These are phyloP conservation scores for Morpho helenor DNA, from an alignment of 2,888 invertebrate genomes.

Conservation along the genomic window DNA sequence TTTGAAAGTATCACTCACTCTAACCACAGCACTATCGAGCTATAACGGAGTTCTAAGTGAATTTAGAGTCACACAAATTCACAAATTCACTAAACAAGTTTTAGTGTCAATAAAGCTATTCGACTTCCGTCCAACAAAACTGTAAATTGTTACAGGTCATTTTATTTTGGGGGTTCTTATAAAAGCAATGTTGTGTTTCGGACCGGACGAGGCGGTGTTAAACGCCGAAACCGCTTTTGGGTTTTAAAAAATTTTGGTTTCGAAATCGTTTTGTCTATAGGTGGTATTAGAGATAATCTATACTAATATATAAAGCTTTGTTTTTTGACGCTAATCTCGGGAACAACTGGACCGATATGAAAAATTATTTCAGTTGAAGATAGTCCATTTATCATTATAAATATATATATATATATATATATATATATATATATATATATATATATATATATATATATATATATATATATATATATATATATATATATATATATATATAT, in stretches of 20 bases:
- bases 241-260: slow-evolving; percentile 14
- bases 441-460: too few relatives aligned
- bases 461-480: too few relatives aligned
- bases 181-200: slow-evolving; percentile 60
- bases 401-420: too few relatives aligned
- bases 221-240: slow-evolving; percentile 14
- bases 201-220: slow-evolving; percentile 35
- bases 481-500: too few relatives aligned
- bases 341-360: too few relatives aligned
- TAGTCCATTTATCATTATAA: too few relatives aligned
- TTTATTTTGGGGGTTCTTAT: slow-evolving; percentile 51
- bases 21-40: not conserved
- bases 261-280: slow-evolving; percentile 18
- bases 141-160: slow-evolving; percentile 59
- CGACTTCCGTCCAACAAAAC: slow-evolving; percentile 53
- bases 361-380: too few relatives aligned
- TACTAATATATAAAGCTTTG: too few relatives aligned
- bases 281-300: too few relatives aligned
- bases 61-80: not conserved
- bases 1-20: too few relatives aligned
- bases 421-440: too few relatives aligned
- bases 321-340: too few relatives aligned
- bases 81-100: slow-evolving; percentile 1
- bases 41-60: slow-evolving; percentile 1
- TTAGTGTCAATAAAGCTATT: slow-evolving; percentile 48